Percentiles rank a stretch among this genome's conserved stretches.
phyloP scores from a whole-genome alignment of 2,888 invertebrate species.

The Calephelis perditalis region DNA sequence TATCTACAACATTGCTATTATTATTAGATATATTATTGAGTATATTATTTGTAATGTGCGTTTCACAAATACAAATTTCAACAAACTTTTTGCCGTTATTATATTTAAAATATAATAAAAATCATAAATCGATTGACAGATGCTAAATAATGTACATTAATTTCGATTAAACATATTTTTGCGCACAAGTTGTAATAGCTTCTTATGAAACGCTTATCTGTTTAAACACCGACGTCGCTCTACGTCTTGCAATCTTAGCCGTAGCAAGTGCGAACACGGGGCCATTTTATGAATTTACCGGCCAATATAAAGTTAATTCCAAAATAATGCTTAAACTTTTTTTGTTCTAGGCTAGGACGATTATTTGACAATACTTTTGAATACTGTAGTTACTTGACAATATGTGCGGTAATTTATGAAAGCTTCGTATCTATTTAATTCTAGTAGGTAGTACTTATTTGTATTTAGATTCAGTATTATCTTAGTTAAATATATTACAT shows the following conservation, averaged over 20 bases:
- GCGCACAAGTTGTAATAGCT: conserved; percentile 11
- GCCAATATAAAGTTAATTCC: neutral
- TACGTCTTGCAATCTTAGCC: neutral
- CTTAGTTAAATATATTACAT: no score
- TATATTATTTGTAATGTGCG: conserved; percentile 6
- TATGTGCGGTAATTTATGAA: conserved; percentile 2
- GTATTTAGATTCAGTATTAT: neutral
- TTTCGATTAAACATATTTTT: neutral
- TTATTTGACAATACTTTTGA: conserved; percentile 12
- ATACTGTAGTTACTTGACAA: conserved; percentile 13
- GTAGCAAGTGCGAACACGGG: neutral
- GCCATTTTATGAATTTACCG: neutral
- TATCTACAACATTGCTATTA: no score
- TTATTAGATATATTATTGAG: neutral
- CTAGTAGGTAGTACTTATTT: neutral
- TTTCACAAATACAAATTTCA: neutral
- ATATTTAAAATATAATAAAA: conserved; percentile 1
- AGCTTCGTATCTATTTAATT: neutral
- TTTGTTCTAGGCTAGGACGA: neutral
- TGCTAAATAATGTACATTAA: conserved; percentile 2
- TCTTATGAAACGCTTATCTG: neutral
- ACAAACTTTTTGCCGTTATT: neutral
- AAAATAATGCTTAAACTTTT: neutral
- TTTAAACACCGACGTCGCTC: neutral
- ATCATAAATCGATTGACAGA: conserved; percentile 10